Conservation (phyloP, 2,888 invertebrate genomes). For the Hetaerina titia region DNA sequence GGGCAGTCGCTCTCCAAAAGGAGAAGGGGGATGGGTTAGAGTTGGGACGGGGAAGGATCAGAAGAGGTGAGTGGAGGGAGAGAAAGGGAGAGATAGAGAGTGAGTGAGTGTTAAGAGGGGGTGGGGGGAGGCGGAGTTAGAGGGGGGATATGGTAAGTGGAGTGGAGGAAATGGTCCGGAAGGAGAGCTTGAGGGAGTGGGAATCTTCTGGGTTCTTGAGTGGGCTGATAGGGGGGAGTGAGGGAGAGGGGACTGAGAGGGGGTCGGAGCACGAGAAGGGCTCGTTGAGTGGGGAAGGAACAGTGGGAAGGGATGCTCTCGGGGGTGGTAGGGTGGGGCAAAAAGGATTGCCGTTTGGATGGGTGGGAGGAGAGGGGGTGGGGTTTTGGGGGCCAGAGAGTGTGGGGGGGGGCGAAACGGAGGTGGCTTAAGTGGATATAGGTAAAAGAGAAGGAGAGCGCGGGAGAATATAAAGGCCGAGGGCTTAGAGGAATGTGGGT, state of each 20-base stretch:
- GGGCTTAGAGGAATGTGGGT: conserved; percentile 27
- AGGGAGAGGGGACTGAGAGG: background rate
- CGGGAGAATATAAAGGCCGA: background rate
- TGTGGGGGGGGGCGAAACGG: background rate
- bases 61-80: background rate
- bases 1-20: too few relatives aligned
- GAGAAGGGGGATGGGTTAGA: background rate
- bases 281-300: background rate
- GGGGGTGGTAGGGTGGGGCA: background rate
- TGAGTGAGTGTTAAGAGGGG: background rate
- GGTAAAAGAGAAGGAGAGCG: background rate
- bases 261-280: too few relatives aligned
- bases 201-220: conserved; percentile 47
- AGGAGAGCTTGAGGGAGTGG: background rate
- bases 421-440: conserved; percentile 26
- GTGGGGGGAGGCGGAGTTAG: background rate
- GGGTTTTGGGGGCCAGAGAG: background rate
- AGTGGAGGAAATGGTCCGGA: conserved; percentile 49
- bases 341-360: background rate
- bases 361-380: background rate
- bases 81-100: background rate
- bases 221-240: background rate
- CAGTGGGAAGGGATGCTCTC: too few relatives aligned
- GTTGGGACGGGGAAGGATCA: background rate
- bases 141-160: background rate